Conservation (phyloP, 2,888 invertebrate species). For the Eumerus sabulonum region DNA sequence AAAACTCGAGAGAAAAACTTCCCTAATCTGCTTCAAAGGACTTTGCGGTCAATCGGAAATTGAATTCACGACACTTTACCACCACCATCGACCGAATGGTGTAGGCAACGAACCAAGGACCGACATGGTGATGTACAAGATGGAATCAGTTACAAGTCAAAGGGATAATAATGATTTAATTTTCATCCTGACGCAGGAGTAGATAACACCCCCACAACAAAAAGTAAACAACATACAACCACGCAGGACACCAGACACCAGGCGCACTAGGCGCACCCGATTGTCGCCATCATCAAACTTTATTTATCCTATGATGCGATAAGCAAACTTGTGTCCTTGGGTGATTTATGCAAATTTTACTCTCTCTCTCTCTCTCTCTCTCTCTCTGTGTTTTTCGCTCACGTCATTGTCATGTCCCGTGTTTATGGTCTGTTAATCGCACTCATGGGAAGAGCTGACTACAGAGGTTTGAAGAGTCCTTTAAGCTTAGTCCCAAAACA, state of each 20-base stretch:
- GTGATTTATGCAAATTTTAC: constrained; percentile 40
- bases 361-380: too few species aligned
- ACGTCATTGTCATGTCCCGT: constrained; percentile 20
- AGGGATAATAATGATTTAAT: constrained; percentile 52
- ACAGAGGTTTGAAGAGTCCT: constrained; percentile 3
- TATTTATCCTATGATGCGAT: constrained; percentile 8
- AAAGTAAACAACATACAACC: too few species aligned
- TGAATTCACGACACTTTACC: constrained; percentile 25
- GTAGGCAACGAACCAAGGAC: neutral
- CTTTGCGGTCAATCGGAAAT: constrained; percentile 52
- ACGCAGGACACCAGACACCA: too few species aligned
- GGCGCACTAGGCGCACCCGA: too few species aligned
- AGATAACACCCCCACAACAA: neutral
- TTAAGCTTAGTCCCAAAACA: constrained; percentile 22
- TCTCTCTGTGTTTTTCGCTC: neutral
- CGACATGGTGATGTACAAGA: too few species aligned
- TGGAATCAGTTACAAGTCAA: constrained; percentile 5
- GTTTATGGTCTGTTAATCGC: constrained; percentile 20
- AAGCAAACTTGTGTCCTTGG: constrained; percentile 23
- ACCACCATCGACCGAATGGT: neutral
- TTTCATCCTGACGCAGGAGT: constrained; percentile 14
- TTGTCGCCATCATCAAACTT: constrained; percentile 8
- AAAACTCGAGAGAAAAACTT: too few species aligned
- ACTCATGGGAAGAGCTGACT: constrained; percentile 4
- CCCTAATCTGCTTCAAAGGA: constrained; percentile 35